These are phyloP conservation scores for Etheostoma spectabile DNA, from an alignment of 2,113 vertebrate genomes.

Conservation along the genomic window DNA sequence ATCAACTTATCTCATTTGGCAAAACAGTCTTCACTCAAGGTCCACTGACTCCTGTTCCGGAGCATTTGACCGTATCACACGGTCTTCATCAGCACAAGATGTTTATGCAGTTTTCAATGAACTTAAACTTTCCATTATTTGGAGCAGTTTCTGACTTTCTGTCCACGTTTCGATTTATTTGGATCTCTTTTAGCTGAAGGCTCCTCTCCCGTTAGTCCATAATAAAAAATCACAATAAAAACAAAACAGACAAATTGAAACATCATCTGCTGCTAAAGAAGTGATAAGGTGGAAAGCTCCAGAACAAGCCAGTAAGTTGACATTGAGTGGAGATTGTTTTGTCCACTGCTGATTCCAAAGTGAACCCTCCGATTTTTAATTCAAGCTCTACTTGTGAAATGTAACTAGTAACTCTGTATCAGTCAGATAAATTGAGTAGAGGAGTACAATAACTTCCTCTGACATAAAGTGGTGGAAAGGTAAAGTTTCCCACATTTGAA, in stretches of 20 bases:
- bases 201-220: neutral
- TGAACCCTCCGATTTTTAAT: neutral
- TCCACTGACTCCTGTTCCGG: neutral
- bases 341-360: neutral
- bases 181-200: neutral
- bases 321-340: neutral
- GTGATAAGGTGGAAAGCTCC: neutral
- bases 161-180: neutral
- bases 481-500: neutral
- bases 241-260: too few species aligned
- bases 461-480: neutral
- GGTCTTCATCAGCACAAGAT: neutral
- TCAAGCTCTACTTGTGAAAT: neutral
- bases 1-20: too few species aligned
- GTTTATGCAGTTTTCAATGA: neutral
- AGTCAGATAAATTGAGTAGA: neutral
- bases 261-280: too few species aligned
- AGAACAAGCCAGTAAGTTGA: neutral
- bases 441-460: neutral
- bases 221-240: too few species aligned
- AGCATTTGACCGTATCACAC: neutral
- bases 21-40: neutral
- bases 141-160: neutral
- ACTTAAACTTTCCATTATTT: neutral
- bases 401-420: neutral